Evolutionary conservation across 2,888 invertebrate genomes (phyloP), one percentile per base, ranked within the genome.

Genomic region (Drosophila subsilvestris): DNA sequence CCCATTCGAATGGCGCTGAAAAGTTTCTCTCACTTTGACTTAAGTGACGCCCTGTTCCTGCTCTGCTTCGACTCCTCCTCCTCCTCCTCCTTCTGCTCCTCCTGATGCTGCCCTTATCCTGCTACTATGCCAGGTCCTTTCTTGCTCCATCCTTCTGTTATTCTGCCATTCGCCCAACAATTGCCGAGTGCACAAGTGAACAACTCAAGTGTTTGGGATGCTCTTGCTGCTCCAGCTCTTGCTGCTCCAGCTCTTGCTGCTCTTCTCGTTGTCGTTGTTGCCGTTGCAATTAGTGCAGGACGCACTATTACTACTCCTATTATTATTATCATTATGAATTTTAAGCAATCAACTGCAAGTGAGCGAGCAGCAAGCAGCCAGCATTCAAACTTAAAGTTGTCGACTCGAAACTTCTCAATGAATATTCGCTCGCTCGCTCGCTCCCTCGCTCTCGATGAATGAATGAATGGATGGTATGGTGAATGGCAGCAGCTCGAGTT

Each of bases 271-370:
- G 43, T 48, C 45, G 59, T 27, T 62, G 75, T 63, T 74, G 75
- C 44, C 61, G 72, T 66, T 80, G 88, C 84, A 85, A 88, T 85
- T 85, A 88, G 88, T 78, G 83, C 80, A 80, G 60, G 80, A 78
- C 78, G 86, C 75, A 81, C 82, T 75, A 74, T 69, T 83, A 73
- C 75, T 85, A 86, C 86, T 85, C 86, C 82, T 75, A 74, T 69
- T 83, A 73, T 77, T 85, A 88, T 88, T 85, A 88, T 88, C 81
- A 86, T 88, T 85, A 86, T 85, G 86, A 85, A 88, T 86, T 86
- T 88, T 74, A 78, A 86, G 86, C 78, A 86, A 86, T 88, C 86
- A 82, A 65, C 76, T 76, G 74, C 53, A 55, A 67, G 56, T 51
- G 49, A 54, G 32, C 66, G 37, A 37, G 37, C 27, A 27, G 27